Evolutionary conservation across 2,888 invertebrate genomes (phyloP), one percentile per base, ranked within the genome.

Genomic region (Meliscaeva auricollis): DNA sequence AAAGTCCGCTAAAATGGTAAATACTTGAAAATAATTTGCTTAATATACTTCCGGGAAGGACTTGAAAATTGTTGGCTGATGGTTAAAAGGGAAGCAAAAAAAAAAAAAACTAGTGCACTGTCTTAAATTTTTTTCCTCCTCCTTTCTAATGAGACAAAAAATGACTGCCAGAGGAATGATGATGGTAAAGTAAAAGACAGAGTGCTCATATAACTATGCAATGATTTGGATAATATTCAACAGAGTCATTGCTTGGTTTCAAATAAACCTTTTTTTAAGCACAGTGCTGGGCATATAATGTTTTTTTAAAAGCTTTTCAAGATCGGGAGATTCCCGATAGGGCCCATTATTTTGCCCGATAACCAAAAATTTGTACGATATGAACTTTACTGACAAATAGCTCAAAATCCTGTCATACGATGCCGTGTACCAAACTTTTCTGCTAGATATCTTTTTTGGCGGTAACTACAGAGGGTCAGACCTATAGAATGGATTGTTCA

Each of bases 1-100:
- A 38, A 58, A 68, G 44, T 76, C 76, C 56, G 56, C 48, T 82
- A 41, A 78, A 83, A 83, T 74, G 83, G 48, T 75, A 75, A 79
- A 74, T 75, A 79, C 79, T 84, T 79, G 74, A 75, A 79, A 84
- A 84, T 79, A 84, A 84, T 84, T 84, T 84, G 83, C 83, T 84
- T 84, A 79, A 79, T 84, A 79, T 84, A 70, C 74, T 79, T 84
- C 83, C 83, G 83, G 52, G 52, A 66, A 26, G 79, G 74, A 84
- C 69, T 75, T 84, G 13, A 54, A 78, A 78, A 70, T 56, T 58
- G 62, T 64, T 74, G 78, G 26, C 68, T 73, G n/a, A n/a, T 74
- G 41, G 41, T 56, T 26, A 64, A 83, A 78, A 58, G 22, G 32
- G 38, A 20, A 17, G 22, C 22, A 15, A 13, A 46, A 26, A 30